A percentile compares a stretch with the other conserved stretches of the same genome.
Evolutionary conservation across 2,113 vertebrate genomes (phyloP).

Genomic region (Nicator chloris): DNA sequence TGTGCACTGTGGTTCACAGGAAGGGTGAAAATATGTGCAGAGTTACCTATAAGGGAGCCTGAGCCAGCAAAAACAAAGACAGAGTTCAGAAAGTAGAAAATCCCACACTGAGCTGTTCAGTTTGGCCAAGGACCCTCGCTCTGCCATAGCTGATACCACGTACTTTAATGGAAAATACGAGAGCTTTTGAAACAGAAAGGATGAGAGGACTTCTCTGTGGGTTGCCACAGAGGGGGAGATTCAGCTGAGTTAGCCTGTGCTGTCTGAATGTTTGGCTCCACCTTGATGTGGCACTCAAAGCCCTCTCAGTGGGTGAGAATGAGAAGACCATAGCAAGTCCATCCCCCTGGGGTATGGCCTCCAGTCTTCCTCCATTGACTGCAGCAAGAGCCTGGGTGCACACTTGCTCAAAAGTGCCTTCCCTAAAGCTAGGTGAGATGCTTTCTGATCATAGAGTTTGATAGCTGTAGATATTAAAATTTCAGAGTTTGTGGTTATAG

Average conservation of each 20-base stretch:
- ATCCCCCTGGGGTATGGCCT: background rate
- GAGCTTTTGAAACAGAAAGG: background rate
- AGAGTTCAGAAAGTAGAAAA: conserved; percentile 24
- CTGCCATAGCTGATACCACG: background rate
- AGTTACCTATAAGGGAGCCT: background rate
- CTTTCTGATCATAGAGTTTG: background rate
- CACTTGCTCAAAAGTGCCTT: background rate
- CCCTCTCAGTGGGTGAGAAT: background rate
- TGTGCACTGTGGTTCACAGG: conserved; percentile 10
- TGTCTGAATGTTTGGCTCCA: background rate
- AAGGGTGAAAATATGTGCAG: background rate
- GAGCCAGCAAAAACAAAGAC: conserved; percentile 39
- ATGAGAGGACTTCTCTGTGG: background rate
- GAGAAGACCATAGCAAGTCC: background rate
- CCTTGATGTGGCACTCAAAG: background rate
- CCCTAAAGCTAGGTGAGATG: background rate
- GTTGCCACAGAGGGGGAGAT: background rate
- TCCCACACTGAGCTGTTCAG: background rate
- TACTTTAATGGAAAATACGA: background rate
- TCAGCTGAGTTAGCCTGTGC: background rate
- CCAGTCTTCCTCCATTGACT: rapidly evolving
- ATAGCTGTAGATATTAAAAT: background rate
- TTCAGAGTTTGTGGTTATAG: background rate
- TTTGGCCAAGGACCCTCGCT: background rate
- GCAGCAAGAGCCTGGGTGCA: background rate